phyloP scores from a whole-genome alignment of 1,140 invertebrate species.

The Drosophila virilis region DNA sequence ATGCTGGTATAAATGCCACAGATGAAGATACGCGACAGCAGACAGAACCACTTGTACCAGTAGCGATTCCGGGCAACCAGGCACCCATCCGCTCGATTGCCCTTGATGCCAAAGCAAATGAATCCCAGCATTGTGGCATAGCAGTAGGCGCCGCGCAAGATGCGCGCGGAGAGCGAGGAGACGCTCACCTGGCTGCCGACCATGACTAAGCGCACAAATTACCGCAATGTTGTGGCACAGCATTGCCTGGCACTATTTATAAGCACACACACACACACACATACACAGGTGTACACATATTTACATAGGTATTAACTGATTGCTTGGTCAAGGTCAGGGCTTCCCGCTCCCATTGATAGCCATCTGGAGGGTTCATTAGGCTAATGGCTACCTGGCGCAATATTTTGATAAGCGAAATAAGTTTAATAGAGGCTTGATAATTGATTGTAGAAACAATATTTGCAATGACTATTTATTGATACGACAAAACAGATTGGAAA shows the following conservation, averaged over 20 bases:
- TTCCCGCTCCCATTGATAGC: constrained; percentile 7
- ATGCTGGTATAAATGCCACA: constrained; percentile 13
- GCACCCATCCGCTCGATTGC: constrained; percentile 19
- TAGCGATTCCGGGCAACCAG: constrained; percentile 33
- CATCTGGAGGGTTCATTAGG: constrained; percentile 37
- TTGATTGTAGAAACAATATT: constrained; percentile 22
- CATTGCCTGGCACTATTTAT: constrained; percentile 34
- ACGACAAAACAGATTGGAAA: neutral
- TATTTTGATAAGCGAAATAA: constrained; percentile 33
- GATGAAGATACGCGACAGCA: constrained; percentile 26
- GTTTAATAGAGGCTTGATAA: neutral
- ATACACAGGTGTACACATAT: neutral
- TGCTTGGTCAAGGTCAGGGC: constrained; percentile 34
- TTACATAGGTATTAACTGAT: constrained; percentile 13
- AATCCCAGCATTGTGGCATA: constrained; percentile 33
- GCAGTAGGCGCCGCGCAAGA: constrained; percentile 17
- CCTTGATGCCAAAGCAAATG: constrained; percentile 34
- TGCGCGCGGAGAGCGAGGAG: constrained; percentile 12
- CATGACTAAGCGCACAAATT: constrained; percentile 43
- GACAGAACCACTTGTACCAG: constrained; percentile 54
- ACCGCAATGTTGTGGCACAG: constrained; percentile 20
- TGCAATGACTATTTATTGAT: constrained; percentile 11
- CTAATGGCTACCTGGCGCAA: constrained; percentile 42
- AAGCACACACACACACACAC: neutral
- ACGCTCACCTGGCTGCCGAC: constrained; percentile 7